Conservation (phyloP, 37 sponge, comb jelly and placozoan genomes). For the Ianthella basta region DNA sequence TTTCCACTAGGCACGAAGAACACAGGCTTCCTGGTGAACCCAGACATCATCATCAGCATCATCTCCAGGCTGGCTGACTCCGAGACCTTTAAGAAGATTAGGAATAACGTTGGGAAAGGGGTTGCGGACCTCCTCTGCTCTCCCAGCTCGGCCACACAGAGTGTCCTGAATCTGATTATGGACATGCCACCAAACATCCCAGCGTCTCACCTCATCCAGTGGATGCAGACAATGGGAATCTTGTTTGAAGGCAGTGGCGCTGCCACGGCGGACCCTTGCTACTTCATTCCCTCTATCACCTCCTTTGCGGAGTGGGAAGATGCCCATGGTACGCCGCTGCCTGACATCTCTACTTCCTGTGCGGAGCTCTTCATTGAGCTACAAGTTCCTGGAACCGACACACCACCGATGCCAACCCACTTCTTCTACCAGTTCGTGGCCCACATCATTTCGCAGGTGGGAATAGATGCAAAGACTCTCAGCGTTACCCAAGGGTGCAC, state of each 20-base stretch:
- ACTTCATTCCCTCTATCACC: slow-evolving; percentile 62
- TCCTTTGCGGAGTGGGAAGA: slow-evolving; percentile 20
- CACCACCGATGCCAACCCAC: slow-evolving; percentile 43
- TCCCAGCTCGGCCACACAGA: neutral
- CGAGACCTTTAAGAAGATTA: neutral
- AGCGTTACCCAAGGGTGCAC: neutral
- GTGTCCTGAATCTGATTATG: neutral
- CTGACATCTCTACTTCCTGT: neutral
- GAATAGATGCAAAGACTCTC: neutral
- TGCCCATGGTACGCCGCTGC: neutral
- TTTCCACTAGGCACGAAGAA: too few species aligned
- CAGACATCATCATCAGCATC: neutral
- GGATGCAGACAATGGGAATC: slow-evolving; percentile 58
- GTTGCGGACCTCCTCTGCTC: neutral
- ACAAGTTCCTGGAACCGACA: neutral
- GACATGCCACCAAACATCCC: neutral
- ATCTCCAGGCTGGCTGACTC: neutral
- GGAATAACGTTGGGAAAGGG: neutral
- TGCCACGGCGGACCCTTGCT: slow-evolving; percentile 5
- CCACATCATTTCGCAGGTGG: neutral
- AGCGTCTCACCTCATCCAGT: slow-evolving; percentile 31
- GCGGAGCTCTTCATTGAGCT: slow-evolving; percentile 14
- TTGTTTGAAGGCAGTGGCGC: slow-evolving; percentile 31
- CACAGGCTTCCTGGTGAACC: neutral
- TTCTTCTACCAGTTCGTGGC: slow-evolving; percentile 62